phyloP scores from a whole-genome alignment of 2,888 invertebrate species.

The Lepeophtheirus nordmannii region DNA sequence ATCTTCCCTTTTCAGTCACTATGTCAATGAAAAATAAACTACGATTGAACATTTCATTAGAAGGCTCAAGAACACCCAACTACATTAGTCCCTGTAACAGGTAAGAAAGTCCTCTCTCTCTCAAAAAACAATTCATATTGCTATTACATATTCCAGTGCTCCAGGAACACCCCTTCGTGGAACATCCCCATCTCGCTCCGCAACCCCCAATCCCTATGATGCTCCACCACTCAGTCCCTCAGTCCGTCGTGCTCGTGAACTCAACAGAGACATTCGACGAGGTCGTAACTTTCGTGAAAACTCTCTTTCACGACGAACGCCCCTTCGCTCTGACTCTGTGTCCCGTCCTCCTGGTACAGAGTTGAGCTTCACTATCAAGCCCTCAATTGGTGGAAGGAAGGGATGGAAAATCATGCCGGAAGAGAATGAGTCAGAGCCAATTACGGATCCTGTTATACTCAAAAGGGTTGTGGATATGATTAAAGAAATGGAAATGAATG shows the following conservation, averaged over 20 bases:
- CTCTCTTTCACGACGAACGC: constrained; percentile 2
- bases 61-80: no score
- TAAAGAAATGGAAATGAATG: constrained; percentile 13
- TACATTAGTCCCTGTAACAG: no score
- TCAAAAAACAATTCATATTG: no score
- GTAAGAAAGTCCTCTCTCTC: no score
- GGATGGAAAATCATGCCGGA: constrained; percentile 23
- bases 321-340: neutral
- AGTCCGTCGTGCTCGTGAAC: constrained; percentile 3
- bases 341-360: constrained; percentile 9
- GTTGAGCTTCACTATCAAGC: constrained; percentile 11
- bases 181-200: neutral
- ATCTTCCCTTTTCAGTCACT: no score
- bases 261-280: constrained; percentile 14
- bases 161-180: constrained; percentile 1
- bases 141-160: no score
- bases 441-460: neutral
- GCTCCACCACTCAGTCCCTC: neutral
- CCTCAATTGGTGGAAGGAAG: neutral
- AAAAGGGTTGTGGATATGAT: constrained; percentile 18
- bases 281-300: constrained; percentile 1
- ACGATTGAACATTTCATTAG: no score
- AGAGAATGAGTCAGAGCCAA: neutral
- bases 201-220: neutral
- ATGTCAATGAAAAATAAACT: no score